Percentiles rank a stretch among this genome's conserved stretches.
These are phyloP conservation scores for Torymus texanus DNA, from an alignment of 2,888 invertebrate species.

Conservation along the genomic window DNA sequence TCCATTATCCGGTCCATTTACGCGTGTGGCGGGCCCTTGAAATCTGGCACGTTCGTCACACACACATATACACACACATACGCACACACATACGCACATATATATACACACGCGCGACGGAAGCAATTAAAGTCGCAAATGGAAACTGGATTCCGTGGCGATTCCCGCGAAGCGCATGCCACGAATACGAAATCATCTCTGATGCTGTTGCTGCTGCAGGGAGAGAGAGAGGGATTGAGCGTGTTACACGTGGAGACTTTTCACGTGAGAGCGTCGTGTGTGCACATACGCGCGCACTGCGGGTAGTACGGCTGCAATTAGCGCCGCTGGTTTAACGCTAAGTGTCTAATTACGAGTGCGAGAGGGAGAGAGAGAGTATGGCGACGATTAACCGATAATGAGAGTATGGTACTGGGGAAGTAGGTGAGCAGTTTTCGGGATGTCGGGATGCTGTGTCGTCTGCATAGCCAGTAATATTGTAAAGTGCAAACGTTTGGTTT, in stretches of 20 bases:
- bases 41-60: slow-evolving; percentile 61
- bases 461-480: no score
- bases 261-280: not conserved
- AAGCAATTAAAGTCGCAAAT: slow-evolving; percentile 68
- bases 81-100: slow-evolving; percentile 4
- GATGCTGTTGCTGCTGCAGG: not conserved
- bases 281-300: no score
- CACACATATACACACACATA: not conserved
- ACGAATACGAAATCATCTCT: slow-evolving; percentile 46
- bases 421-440: slow-evolving; percentile 45
- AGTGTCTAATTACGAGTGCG: slow-evolving; percentile 52
- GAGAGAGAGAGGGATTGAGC: slow-evolving; percentile 8
- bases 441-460: no score
- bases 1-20: slow-evolving; percentile 47
- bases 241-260: slow-evolving; percentile 7
- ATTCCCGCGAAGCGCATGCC: slow-evolving; percentile 49
- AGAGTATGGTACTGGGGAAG: slow-evolving; percentile 52
- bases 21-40: slow-evolving; percentile 56
- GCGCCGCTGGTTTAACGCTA: slow-evolving; percentile 40
- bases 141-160: slow-evolving; percentile 64
- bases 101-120: slow-evolving; percentile 58
- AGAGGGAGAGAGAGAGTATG: no score
- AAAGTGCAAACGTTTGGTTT: no score
- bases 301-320: slow-evolving; percentile 29
- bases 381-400: slow-evolving; percentile 45